Percentiles rank a stretch among this genome's conserved stretches.
phyloP scores from a whole-genome alignment of 1,140 invertebrate species.

The Saxidomus purpurata region DNA sequence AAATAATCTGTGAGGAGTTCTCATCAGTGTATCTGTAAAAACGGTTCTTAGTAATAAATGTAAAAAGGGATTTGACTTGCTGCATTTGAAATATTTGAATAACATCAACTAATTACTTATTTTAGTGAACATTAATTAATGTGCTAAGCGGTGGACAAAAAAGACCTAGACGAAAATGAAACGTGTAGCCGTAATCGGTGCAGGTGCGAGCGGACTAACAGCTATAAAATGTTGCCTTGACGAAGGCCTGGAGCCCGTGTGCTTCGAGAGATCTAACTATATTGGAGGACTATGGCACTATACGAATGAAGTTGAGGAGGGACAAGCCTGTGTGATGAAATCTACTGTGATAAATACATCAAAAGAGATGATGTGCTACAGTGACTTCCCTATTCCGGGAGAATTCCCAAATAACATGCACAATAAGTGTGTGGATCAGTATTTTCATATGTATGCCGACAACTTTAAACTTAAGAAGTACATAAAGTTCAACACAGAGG shows the following conservation, averaged over 20 bases:
- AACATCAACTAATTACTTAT: no score
- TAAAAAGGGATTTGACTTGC: no score
- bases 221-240: slow-evolving; percentile 87
- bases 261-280: slow-evolving; percentile 84
- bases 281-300: slow-evolving; percentile 83
- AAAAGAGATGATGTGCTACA: slow-evolving; percentile 88
- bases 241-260: slow-evolving; percentile 83
- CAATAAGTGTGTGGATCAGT: slow-evolving; percentile 85
- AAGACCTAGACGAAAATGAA: slow-evolving; percentile 30
- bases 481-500: slow-evolving; percentile 75
- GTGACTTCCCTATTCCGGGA: slow-evolving; percentile 87
- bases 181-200: slow-evolving; percentile 82
- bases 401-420: slow-evolving; percentile 87
- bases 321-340: slow-evolving; percentile 79
- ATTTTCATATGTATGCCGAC: slow-evolving; percentile 86
- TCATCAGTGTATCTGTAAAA: no score
- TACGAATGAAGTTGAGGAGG: slow-evolving; percentile 69
- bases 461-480: slow-evolving; percentile 82
- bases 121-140: no score
- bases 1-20: no score
- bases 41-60: no score
- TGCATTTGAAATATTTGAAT: no score
- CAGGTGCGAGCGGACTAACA: slow-evolving; percentile 85
- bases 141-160: no score
- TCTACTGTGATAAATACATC: slow-evolving; percentile 86